These are phyloP conservation scores for Meda fulgida DNA, from an alignment of 2,797 vertebrate genomes.

Conservation along the genomic window DNA sequence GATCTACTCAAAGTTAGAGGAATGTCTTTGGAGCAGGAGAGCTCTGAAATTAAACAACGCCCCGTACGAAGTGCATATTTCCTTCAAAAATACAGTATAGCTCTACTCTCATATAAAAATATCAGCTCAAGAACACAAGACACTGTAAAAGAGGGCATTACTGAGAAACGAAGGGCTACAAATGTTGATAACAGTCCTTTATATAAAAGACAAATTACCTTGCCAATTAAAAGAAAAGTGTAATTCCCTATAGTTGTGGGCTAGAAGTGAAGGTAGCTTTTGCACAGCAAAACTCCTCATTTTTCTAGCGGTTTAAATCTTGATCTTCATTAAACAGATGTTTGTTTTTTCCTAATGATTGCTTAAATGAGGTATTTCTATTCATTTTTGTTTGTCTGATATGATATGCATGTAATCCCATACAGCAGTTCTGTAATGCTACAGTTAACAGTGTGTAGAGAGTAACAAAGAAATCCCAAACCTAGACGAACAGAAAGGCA, in stretches of 20 bases:
- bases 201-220: not conserved
- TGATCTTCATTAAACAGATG: not conserved
- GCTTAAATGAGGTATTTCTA: slow-evolving; percentile 59
- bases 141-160: slow-evolving; percentile 20
- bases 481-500: slow-evolving; percentile 13
- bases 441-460: slow-evolving; percentile 59
- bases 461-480: slow-evolving; percentile 39
- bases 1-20: slow-evolving; percentile 47
- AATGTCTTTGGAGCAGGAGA: slow-evolving; percentile 44
- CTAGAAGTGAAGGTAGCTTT: slow-evolving; percentile 49
- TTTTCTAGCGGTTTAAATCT: not conserved
- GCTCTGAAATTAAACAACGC: slow-evolving; percentile 23
- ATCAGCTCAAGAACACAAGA: slow-evolving; percentile 22
- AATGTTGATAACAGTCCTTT: slow-evolving; percentile 1
- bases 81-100: slow-evolving; percentile 61
- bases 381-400: slow-evolving; percentile 20
- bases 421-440: slow-evolving; percentile 65
- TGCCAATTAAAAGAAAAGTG: slow-evolving; percentile 13
- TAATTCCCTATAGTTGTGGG: not conserved
- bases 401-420: slow-evolving; percentile 56
- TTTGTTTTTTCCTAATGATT: slow-evolving; percentile 30
- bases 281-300: slow-evolving; percentile 61
- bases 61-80: slow-evolving; percentile 57
- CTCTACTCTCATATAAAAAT: slow-evolving; percentile 47
- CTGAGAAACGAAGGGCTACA: slow-evolving; percentile 22